A percentile compares a stretch with the other conserved stretches of the same genome.
Conservation (phyloP, 2,113 vertebrate genomes). For the Phasianus colchicus region DNA sequence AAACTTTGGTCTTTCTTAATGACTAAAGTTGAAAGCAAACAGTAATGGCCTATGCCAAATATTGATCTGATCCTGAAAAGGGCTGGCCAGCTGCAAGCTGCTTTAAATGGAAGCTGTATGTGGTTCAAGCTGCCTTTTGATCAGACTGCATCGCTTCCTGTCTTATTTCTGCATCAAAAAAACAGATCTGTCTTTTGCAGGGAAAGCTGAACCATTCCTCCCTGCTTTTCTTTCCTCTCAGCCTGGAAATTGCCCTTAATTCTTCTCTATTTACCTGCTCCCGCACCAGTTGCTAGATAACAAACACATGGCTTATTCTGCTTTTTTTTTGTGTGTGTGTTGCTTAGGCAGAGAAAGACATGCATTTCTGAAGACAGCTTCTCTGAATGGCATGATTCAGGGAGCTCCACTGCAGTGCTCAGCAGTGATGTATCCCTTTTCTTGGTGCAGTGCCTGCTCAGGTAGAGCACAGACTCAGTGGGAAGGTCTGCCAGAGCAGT, state of each 20-base stretch:
- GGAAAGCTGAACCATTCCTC: rapidly evolving
- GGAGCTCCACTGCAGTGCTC: not conserved
- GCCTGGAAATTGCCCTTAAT: not conserved
- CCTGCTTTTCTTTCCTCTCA: not conserved
- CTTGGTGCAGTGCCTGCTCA: not conserved
- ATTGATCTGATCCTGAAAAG: constrained; percentile 17
- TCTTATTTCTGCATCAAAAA: not conserved
- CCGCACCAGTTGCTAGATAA: rapidly evolving
- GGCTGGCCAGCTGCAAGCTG: not conserved
- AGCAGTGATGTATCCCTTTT: not conserved
- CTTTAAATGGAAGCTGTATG: not conserved
- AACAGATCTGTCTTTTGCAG: not conserved
- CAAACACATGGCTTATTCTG: rapidly evolving
- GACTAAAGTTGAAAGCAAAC: not conserved
- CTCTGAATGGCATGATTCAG: not conserved
- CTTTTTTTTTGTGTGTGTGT: not conserved
- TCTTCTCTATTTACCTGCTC: not conserved
- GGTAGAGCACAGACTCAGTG: rapidly evolving
- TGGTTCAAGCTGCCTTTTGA: constrained; percentile 1
- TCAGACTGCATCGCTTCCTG: not conserved
- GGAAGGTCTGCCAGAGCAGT: rapidly evolving
- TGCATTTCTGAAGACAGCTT: not conserved
- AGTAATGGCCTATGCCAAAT: not conserved
- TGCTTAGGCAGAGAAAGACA: not conserved
- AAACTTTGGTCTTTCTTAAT: constrained; percentile 18